Base-by-base conservation (phyloP, 2,888 invertebrate species). In the Hypselothyrea guttata region DNA sequence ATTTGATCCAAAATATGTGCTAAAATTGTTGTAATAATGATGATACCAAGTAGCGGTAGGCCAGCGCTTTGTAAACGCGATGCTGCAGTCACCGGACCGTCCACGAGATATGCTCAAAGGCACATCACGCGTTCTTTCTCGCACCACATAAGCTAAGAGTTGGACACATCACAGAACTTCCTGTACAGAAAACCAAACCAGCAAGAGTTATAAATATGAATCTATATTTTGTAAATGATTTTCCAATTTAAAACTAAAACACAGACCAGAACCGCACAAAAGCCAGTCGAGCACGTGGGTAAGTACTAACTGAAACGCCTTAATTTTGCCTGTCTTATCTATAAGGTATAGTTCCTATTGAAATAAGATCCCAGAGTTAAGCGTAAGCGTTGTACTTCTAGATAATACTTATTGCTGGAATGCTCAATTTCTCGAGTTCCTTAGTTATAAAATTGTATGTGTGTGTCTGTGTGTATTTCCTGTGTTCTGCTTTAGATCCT, bases 31-130 rank as follows among this genome's bases (percentile, higher is more conserved):
- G 22, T 5, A 22, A 22, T 4, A 22, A 22, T 4, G 5, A 22
- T 22, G 5, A 54, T 30, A 53, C 49, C 71, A 81, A 77, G 73
- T 79, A 84, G 72, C 86, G 90, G 90, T 87, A 89, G 90, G 69
- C 90, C 90, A 86, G 89, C 88, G 78, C 90, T 90, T 88, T 90
- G 90, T 88, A 90, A 89, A 87, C 88, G 90, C 81, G 90, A 90
- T 84, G 89, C 89, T 81, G 88, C 88, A 81, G 89, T 90, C 75
- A 83, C 89, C 57, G 86, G 90, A 71, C 89, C 90, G 73, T 77
- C 89, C 77, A 83, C 88, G 79, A 88, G 89, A 87, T 90, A 90
- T 86, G 87, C 87, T 84, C 70, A 83, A 74, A 72, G 81, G 73
- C 76, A 78, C 75, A 79, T 70, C 66, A 84, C 69, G 85, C 82